Base-by-base conservation (phyloP, 64 coral and sea anemone species). In the Stichodactyla helianthus region DNA sequence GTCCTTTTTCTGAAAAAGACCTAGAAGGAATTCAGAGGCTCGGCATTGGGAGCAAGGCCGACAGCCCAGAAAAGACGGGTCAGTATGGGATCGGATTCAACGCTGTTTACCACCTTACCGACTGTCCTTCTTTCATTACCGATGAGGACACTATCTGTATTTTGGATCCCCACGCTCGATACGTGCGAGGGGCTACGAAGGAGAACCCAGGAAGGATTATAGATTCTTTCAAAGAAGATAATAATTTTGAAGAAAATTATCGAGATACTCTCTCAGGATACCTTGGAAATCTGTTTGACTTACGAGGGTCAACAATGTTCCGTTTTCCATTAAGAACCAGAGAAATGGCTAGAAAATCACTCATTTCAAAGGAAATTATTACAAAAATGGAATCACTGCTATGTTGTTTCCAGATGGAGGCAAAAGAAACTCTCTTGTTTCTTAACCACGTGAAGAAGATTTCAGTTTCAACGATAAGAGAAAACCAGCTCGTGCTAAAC, bases 21-120 rank as follows among this genome's bases (percentile, higher is more conserved):
- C 89, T 88, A 79, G 84, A 87, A 15, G 89, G 89, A n/a, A 80
- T 94, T 51, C 61, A 94, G 53, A 94, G 84, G 17, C 80, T 94
- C 19, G 89, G 89, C 88, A 67, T 59, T 9, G 89, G 92, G 63
- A 94, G 74, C 25, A 94, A 94, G 85, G 89, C 86, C 27, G 88
- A 94, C 12, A 88, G 89, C 50, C 92, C 92, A 35, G 81, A 90
- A 51, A 94, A 94, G 86, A 88, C 89, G 55, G 92, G 92, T 20
- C 88, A 88, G 6, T 94, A 90, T 94, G 92, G 92, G 20, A 94
- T 94, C 60, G 92, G 92, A 62, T 94, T 94, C 67, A 94, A 94
- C 55, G 89, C 92, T 1, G 88, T 94, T 54, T 94, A 94, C 54
- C 92, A 94, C 23, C 61, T 94, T 65, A 94, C 92, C 7, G 92